Conservation (phyloP, 2,113 vertebrate species). For the Chrysochloris asiatica region DNA sequence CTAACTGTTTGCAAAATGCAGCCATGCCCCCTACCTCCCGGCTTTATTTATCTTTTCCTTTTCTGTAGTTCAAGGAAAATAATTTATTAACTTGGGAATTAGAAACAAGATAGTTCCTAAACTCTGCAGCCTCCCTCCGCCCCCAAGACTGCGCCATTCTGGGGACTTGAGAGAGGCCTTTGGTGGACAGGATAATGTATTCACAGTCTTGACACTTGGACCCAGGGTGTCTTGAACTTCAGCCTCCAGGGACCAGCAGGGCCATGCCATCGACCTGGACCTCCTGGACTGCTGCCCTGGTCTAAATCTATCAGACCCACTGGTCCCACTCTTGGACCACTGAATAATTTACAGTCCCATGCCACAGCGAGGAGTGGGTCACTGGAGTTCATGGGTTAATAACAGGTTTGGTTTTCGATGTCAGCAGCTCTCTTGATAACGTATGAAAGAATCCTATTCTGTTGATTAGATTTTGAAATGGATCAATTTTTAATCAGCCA, state of each 20-base stretch:
- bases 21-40: neutral
- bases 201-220: slow-evolving; percentile 88
- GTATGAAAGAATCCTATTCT: slow-evolving; percentile 99
- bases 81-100: slow-evolving; percentile 71
- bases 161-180: slow-evolving; percentile 14
- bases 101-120: neutral
- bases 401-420: slow-evolving; percentile 95
- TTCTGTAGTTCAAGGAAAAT: slow-evolving; percentile 71
- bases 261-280: slow-evolving; percentile 89
- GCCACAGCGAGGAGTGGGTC: slow-evolving; percentile 87
- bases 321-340: slow-evolving; percentile 88
- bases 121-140: neutral
- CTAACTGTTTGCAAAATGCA: slow-evolving; percentile 59
- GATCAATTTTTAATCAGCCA: slow-evolving; percentile 99
- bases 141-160: neutral
- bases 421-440: slow-evolving; percentile 94
- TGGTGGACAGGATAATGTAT: slow-evolving; percentile 87
- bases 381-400: slow-evolving; percentile 96
- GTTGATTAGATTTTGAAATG: slow-evolving; percentile 99
- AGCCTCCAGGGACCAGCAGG: slow-evolving; percentile 79
- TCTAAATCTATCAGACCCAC: slow-evolving; percentile 90
- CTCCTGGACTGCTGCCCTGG: slow-evolving; percentile 82
- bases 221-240: slow-evolving; percentile 80
- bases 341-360: slow-evolving; percentile 96
- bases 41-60: slow-evolving; percentile 61